Conservation (phyloP, 1,140 invertebrate species). For the Apis dorsata region DNA sequence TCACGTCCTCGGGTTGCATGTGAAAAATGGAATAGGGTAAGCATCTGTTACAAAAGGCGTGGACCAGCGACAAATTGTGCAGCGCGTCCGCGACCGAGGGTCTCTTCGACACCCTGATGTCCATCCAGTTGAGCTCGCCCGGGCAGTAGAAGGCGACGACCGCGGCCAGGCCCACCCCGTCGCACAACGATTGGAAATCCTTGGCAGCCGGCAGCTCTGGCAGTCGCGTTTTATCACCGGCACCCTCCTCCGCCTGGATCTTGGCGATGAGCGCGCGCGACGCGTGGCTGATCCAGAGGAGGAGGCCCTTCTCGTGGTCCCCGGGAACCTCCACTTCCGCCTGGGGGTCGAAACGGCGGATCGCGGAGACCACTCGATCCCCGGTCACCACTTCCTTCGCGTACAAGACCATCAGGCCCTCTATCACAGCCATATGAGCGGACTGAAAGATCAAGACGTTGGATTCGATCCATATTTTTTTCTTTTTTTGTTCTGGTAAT, state of each 20-base stretch:
- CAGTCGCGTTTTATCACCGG: conserved; percentile 76
- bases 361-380: conserved; percentile 92
- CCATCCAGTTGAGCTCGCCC: conserved; percentile 88
- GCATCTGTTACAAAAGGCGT: conserved; percentile 91
- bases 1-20: conserved; percentile 96
- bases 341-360: conserved; percentile 85
- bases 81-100: conserved; percentile 92
- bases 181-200: conserved; percentile 85
- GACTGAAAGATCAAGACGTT: conserved; percentile 82
- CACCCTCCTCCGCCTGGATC: conserved; percentile 77
- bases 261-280: conserved; percentile 87
- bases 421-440: conserved; percentile 97
- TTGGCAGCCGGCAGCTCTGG: conserved; percentile 79
- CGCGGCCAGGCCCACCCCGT: conserved; percentile 94
- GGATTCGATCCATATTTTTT: not conserved
- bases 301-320: conserved; percentile 91
- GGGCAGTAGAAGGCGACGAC: conserved; percentile 97
- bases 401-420: conserved; percentile 97
- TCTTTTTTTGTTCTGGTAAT: no score
- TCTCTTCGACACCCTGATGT: conserved; percentile 86
- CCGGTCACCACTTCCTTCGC: conserved; percentile 95
- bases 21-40: conserved; percentile 96
- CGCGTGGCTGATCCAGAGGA: conserved; percentile 95
- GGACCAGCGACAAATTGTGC: conserved; percentile 94
- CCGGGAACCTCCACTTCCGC: conserved; percentile 79